phyloP scores from a whole-genome alignment of 2,797 vertebrate species.

The Danio albolineatus region DNA sequence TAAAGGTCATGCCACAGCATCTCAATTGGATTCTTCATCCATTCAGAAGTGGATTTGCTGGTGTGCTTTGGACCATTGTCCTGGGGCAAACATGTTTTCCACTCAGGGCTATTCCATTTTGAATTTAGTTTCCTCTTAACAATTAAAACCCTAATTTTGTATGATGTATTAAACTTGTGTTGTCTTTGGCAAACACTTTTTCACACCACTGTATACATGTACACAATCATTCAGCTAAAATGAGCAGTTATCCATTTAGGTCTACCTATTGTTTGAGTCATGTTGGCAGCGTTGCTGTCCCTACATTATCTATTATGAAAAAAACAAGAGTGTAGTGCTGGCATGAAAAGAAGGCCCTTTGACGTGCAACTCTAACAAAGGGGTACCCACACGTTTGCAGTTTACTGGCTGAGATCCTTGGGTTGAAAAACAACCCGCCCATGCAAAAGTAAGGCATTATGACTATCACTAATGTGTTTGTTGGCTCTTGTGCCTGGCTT shows the following conservation, averaged over 20 bases:
- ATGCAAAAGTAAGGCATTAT: constrained; percentile 16
- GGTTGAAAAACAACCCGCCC: background rate
- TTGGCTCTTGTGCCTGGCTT: constrained; percentile 22
- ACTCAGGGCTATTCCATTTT: no score
- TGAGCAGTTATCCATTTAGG: background rate
- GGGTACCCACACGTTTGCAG: background rate
- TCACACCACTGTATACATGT: background rate
- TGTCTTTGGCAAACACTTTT: no score
- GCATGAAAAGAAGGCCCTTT: constrained; percentile 16
- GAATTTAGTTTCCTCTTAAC: no score
- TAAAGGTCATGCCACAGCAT: no score
- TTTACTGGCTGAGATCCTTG: constrained; percentile 8
- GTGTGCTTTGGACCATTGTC: no score
- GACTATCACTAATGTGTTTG: constrained; percentile 31
- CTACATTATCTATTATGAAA: constrained; percentile 15
- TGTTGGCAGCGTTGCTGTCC: constrained; percentile 32
- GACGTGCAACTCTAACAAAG: constrained; percentile 16
- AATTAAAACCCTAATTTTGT: no score
- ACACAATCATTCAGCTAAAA: constrained; percentile 26
- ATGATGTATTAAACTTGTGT: no score
- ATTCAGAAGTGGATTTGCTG: no score
- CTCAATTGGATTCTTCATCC: no score
- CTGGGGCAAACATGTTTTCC: no score
- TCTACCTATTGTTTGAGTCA: constrained; percentile 17
- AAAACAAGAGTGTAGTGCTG: constrained; percentile 11